Evolutionary conservation across 2,113 vertebrate genomes (phyloP), one percentile per base, ranked within the genome.

Genomic region (Spilogale gracilis): DNA sequence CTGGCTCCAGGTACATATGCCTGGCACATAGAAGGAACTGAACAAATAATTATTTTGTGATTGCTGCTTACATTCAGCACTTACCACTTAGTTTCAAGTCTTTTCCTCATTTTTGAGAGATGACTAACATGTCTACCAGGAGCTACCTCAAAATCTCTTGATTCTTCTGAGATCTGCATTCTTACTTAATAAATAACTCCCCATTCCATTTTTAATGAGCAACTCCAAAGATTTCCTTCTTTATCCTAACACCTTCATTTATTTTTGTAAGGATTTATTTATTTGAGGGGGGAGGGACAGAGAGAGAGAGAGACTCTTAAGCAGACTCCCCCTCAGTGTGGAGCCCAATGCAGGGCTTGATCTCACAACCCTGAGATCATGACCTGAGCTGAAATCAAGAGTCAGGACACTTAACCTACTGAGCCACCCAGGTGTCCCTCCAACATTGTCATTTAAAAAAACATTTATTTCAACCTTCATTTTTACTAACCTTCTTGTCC

Each of bases 91-190:
- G 56, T 25, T 73, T 7, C 50, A 73, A 32, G 1, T 88, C 67
- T 65, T 82, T 86, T 95, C 58, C 74, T 97, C 58, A 50, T 87
- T 90, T 78, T 6, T 89, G 86, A n/a, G 52, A 73, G 30, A 48
- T 76, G 80, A 48, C 45, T 76, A 84, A 48, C 45, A 32, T 58
- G 20, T 17, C 65, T 76, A 56, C 9, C n/a, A 65, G n/a, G 7
- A 84, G 63, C 52, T 81, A 65, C n/a, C 82, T 30, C 48, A 91
- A n/a, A 94, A 65, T 86, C 60, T 60, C 79, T 89, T 67, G 12
- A 69, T 81, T 79, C 38, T 84, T 93, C 45, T 94, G 48, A 94
- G 76, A 69, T 86, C 48, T 6, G 60, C 48, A 58, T 89, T 95
- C 56, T 76, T n/a, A 82, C 56, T 60, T 76, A 21, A 80, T 71